Evolutionary conservation across 2,797 vertebrate genomes (phyloP), one percentile per base, ranked within the genome.

Genomic region (Nasua narica): DNA sequence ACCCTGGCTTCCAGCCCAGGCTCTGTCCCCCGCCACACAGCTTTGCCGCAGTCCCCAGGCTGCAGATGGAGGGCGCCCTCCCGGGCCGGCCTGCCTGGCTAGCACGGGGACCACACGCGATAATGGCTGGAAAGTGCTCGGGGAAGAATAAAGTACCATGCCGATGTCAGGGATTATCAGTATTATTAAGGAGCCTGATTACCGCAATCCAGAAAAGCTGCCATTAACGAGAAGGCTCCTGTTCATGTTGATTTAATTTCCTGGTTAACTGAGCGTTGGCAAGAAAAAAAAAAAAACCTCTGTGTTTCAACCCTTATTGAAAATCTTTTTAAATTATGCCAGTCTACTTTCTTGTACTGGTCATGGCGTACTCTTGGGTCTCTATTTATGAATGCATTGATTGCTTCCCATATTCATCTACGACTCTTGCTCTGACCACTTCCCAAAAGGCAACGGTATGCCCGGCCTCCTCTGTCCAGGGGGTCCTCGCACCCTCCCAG

Each of bases 221-320:
- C 94, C 96, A 48, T 76, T 79, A 95, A 43, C 67, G 13, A 60
- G 82, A 37, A 65, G 56, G 29, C 78, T 83, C 92, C 96, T 81
- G 78, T 78, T 94, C 50, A 0, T 70, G 88, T 91, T 89, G 96
- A 96, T 96, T 97, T 97, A 97, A 97, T 97, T 96, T 97, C 95
- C 96, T 97, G 96, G 97, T 97, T 97, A 96, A 95, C 97, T 91
- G 95, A 97, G 97, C 78, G 11, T 96, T 93, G 92, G 96, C 74
- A 67, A 92, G 94, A 11, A 46, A 62, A 37, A 46, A 69, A 37
- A 76, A 50, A 87, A 77, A 65, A 54, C 7, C 58, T 46, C 37
- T 37, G 1, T 21, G 13, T 95, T 91, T 91, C 90, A 94, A 78
- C 94, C 23, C 87, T 94, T 95, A 96, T 90, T 91, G 96, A 93